Percentiles rank a stretch among this genome's conserved stretches.
These are phyloP conservation scores for Drosophila navojoa DNA, from an alignment of 1,140 invertebrate genomes.

Conservation along the genomic window DNA sequence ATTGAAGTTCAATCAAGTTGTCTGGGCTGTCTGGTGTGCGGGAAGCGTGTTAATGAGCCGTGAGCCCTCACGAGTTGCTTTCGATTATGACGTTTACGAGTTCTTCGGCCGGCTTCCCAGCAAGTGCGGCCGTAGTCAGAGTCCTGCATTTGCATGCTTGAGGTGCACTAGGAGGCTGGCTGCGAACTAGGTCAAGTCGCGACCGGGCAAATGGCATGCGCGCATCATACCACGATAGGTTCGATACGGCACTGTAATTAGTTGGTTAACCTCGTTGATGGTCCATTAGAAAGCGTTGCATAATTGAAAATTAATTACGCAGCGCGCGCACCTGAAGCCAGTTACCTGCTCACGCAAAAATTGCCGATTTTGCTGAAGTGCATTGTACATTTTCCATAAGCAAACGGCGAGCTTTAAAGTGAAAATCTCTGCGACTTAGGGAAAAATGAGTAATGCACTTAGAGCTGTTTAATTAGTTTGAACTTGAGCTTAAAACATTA, in stretches of 20 bases:
- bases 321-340: background rate
- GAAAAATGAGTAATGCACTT: slow-evolving; percentile 4
- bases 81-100: slow-evolving; percentile 35
- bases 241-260: background rate
- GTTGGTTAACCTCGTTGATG: slow-evolving; percentile 9
- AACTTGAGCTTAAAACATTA: background rate
- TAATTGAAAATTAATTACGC: slow-evolving; percentile 75
- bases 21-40: slow-evolving; percentile 29
- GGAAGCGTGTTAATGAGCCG: slow-evolving; percentile 69
- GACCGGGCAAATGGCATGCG: background rate
- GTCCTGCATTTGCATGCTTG: slow-evolving; percentile 17
- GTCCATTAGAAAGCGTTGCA: slow-evolving; percentile 20
- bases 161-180: slow-evolving; percentile 15
- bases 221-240: background rate
- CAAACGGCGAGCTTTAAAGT: slow-evolving; percentile 6
- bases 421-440: slow-evolving; percentile 8
- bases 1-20: slow-evolving; percentile 78
- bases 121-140: background rate
- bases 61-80: slow-evolving; percentile 54
- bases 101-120: background rate
- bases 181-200: slow-evolving; percentile 14
- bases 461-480: slow-evolving; percentile 1
- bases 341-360: background rate
- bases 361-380: slow-evolving; percentile 28
- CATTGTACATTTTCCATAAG: slow-evolving; percentile 40